Conservation (phyloP, 2,888 invertebrate species). For the Arrhopalites spinosus region DNA sequence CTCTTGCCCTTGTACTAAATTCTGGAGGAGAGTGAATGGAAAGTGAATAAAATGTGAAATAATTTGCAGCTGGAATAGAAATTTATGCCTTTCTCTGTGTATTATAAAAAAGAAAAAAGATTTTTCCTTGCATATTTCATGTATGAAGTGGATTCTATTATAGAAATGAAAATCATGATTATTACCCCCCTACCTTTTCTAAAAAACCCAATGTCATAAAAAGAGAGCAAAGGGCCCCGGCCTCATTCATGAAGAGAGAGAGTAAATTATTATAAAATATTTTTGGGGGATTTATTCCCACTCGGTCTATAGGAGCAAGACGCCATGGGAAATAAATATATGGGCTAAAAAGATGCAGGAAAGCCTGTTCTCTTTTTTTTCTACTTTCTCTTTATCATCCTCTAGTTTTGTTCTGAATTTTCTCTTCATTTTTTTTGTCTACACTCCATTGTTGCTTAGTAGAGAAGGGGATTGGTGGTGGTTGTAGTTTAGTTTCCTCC, state of each 20-base stretch:
- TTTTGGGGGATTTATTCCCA: too few relatives aligned
- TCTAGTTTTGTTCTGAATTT: background rate
- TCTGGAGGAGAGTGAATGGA: too few relatives aligned
- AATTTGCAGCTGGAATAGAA: too few relatives aligned
- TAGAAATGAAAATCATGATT: background rate
- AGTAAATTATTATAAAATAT: background rate
- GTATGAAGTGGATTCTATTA: slow-evolving; percentile 3
- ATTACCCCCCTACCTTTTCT: background rate
- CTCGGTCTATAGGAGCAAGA: too few relatives aligned
- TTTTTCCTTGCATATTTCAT: slow-evolving; percentile 13
- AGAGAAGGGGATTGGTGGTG: too few relatives aligned
- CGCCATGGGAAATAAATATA: background rate
- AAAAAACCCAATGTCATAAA: background rate
- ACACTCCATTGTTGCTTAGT: too few relatives aligned
- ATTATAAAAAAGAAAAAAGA: background rate
- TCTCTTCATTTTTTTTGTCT: too few relatives aligned
- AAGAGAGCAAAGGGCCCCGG: background rate
- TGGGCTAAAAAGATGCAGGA: background rate
- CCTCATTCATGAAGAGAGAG: background rate
- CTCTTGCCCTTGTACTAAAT: background rate
- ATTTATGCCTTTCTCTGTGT: too few relatives aligned
- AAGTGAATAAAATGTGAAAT: background rate
- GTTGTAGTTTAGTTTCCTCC: too few relatives aligned
- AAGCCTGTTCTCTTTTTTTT: background rate
- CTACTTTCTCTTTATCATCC: background rate